A percentile compares a stretch with the other conserved stretches of the same genome.
Evolutionary conservation across 30 jellyfish, hydroid and myxozoan genomes (phyloP).

Genomic region (Catostylus mosaicus): DNA sequence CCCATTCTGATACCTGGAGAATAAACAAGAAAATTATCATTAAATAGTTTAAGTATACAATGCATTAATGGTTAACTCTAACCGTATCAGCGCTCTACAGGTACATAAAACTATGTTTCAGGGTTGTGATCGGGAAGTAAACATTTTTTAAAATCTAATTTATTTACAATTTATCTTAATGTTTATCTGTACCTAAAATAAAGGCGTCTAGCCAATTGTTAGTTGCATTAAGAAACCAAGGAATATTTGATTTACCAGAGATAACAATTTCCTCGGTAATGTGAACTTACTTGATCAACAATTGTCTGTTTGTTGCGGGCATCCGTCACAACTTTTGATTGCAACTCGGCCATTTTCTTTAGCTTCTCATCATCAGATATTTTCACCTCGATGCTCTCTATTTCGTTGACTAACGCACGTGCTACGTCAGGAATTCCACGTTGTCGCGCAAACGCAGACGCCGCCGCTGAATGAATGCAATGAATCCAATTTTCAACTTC

Average conservation of each 20-base stretch:
- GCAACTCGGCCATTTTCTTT: slow-evolving; percentile 92
- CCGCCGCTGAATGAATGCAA: slow-evolving; percentile 88
- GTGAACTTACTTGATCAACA: slow-evolving; percentile 74
- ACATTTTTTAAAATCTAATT: too few relatives aligned
- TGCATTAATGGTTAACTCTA: too few relatives aligned
- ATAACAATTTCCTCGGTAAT: too few relatives aligned
- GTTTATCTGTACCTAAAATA: too few relatives aligned
- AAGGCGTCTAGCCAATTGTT: too few relatives aligned
- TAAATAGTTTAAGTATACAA: too few relatives aligned
- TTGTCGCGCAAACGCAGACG: slow-evolving; percentile 79
- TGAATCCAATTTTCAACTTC: slow-evolving; percentile 97
- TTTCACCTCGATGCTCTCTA: slow-evolving; percentile 52
- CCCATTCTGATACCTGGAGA: slow-evolving; percentile 90
- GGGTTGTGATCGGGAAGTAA: too few relatives aligned
- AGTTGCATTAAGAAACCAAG: too few relatives aligned
- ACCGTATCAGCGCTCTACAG: too few relatives aligned
- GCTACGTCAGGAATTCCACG: slow-evolving; percentile 54
- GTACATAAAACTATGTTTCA: too few relatives aligned
- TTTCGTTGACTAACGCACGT: slow-evolving; percentile 47
- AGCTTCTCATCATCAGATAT: slow-evolving; percentile 76
- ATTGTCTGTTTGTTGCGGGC: slow-evolving; percentile 78
- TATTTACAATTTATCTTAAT: too few relatives aligned
- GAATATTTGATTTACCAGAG: too few relatives aligned
- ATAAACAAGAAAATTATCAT: background rate
- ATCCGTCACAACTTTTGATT: slow-evolving; percentile 87